Base-by-base conservation (phyloP, 2,797 vertebrate species). In the Melanotaenia parkinsoni region DNA sequence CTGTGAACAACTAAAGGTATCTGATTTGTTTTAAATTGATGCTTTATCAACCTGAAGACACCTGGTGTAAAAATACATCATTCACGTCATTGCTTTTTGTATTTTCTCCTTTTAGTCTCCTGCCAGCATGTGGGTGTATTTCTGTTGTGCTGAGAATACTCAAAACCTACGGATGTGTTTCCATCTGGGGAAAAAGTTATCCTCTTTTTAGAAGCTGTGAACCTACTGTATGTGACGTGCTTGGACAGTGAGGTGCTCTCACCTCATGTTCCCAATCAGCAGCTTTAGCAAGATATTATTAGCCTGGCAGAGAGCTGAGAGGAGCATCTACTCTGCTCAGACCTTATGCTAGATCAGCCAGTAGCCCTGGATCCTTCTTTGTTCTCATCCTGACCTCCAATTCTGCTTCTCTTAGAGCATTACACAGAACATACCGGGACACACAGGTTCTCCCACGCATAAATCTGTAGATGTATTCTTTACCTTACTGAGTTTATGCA, bases 221-320 rank as follows among this genome's bases (percentile, higher is more conserved):
- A 90, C 72, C 58, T 53, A n/a, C n/a, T n/a, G n/a, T n/a, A 18
- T n/a, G 64, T 92, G 92, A 94, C 87, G 91, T 90, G 87, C 64
- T 76, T 86, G 79, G 83, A 72, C 89, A 79, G 77, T 43, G 70
- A 81, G 77, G 76, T 73, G 76, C 66, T 90, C 83, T 87, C 89
- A 91, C 91, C 88, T 89, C 78, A 72, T 86, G 83, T 86, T 87
- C 65, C 76, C 76, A 84, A 83, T 89, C 83, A 88, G 86, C 88
- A 85, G 86, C 37, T 77, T 86, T 73, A 82, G 72, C 47, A 1
- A 57, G 80, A 65, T 89, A 89, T 89, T 92, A 89, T 92, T 90
- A 93, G 82, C 80, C 67, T 71, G 80, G 75, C 65, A 71, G 45
- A 61, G 62, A 69, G 63, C 79, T 77, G 81, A 75, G 50, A 80